These are phyloP conservation scores for Psittacula echo DNA, from an alignment of 2,797 vertebrate genomes.

Conservation along the genomic window DNA sequence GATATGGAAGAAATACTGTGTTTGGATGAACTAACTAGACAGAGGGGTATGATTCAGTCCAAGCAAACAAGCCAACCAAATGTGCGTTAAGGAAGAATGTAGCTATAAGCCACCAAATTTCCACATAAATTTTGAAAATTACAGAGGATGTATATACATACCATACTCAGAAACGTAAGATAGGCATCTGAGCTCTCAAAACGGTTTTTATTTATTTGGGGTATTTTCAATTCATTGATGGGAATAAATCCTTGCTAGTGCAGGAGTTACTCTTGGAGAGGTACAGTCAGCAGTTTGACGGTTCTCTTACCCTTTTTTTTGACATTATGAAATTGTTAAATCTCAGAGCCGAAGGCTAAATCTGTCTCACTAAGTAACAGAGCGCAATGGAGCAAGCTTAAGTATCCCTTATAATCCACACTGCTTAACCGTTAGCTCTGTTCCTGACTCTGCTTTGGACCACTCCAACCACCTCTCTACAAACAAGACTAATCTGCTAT, in stretches of 20 bases:
- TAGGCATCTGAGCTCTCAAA: neutral
- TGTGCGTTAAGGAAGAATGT: neutral
- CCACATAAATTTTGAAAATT: neutral
- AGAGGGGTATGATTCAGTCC: neutral
- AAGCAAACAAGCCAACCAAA: neutral
- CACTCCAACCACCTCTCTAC: constrained; percentile 14
- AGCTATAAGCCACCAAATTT: neutral
- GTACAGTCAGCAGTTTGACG: no score
- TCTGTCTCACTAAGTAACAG: neutral
- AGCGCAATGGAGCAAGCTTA: neutral
- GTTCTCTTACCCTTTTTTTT: neutral
- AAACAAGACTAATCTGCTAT: constrained; percentile 34
- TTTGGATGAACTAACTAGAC: neutral
- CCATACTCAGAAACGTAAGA: neutral
- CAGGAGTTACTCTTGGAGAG: neutral
- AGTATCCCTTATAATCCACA: constrained; percentile 9
- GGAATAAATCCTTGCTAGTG: neutral
- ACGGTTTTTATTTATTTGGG: neutral
- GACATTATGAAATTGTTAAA: neutral
- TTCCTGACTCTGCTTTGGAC: neutral
- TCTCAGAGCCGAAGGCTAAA: constrained; percentile 11
- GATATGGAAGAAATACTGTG: neutral
- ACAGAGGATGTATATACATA: neutral
- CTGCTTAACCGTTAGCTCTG: constrained; percentile 16
- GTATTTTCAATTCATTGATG: neutral